phyloP scores from a whole-genome alignment of 2,888 invertebrate genomes.

The Campoletis raptor region DNA sequence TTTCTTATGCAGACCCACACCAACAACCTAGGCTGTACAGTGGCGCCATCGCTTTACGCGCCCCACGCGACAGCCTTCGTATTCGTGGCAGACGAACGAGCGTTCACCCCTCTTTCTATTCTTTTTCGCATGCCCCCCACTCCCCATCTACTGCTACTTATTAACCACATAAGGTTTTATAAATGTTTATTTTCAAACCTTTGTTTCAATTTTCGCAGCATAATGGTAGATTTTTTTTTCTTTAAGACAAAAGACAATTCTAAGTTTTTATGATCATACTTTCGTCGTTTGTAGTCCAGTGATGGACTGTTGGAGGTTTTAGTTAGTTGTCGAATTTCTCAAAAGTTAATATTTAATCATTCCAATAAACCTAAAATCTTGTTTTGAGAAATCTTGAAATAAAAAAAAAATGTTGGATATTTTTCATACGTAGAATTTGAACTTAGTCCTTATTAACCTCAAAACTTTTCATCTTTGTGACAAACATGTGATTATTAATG shows the following conservation, averaged over 20 bases:
- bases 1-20: constrained; percentile 65
- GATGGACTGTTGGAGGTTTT: neutral
- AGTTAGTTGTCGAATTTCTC: neutral
- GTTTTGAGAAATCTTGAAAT: neutral
- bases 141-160: neutral
- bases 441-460: neutral
- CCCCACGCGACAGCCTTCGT: constrained; percentile 12
- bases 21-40: constrained; percentile 15
- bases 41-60: constrained; percentile 45
- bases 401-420: neutral
- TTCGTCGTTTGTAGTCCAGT: neutral
- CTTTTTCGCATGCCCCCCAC: neutral
- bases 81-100: constrained; percentile 45
- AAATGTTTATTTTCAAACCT: neutral
- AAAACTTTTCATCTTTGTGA: neutral
- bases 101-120: constrained; percentile 10
- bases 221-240: neutral
- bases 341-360: neutral
- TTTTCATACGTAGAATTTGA: neutral
- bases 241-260: neutral
- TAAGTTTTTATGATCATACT: neutral
- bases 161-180: neutral
- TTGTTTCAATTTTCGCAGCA: neutral
- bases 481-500: neutral
- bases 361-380: neutral